Evolutionary conservation across 1,140 invertebrate genomes (phyloP).

Genomic region (Listronotus oregonensis): DNA sequence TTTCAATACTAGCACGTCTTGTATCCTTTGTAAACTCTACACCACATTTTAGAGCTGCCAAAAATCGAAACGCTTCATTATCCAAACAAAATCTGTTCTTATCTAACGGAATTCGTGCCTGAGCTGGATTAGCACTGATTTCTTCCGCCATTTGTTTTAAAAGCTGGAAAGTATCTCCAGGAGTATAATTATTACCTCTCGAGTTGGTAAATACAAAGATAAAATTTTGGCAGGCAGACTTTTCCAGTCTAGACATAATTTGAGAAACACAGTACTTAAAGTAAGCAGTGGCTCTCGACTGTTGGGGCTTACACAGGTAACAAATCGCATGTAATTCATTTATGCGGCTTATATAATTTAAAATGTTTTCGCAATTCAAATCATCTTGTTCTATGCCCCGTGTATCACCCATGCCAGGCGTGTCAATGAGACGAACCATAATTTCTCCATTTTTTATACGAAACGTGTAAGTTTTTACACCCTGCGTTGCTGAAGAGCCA

Average conservation of each 20-base stretch:
- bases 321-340: conserved; percentile 49
- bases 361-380: conserved; percentile 49
- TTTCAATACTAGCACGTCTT: conserved; percentile 33
- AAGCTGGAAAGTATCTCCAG: conserved; percentile 42
- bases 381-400: conserved; percentile 47
- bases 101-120: conserved; percentile 41
- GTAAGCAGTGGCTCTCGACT: conserved; percentile 37
- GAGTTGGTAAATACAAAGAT: conserved; percentile 50
- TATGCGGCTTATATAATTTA: conserved; percentile 44
- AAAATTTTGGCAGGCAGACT: conserved; percentile 47
- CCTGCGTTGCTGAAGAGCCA: conserved; percentile 50
- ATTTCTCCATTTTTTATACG: conserved; percentile 37
- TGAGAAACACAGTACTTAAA: conserved; percentile 50
- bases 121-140: conserved; percentile 36
- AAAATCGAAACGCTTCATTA: conserved; percentile 49
- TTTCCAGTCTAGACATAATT: conserved; percentile 48
- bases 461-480: conserved; percentile 48
- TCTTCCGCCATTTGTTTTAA: conserved; percentile 36
- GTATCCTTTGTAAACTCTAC: conserved; percentile 32
- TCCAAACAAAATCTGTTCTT: conserved; percentile 49
- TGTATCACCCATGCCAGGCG: conserved; percentile 48
- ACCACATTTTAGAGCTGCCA: conserved; percentile 41
- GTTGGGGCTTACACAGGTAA: conserved; percentile 45
- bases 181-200: conserved; percentile 44
- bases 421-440: conserved; percentile 47